Evolutionary conservation across 2,113 vertebrate genomes (phyloP), one percentile per base, ranked within the genome.

Genomic region (Corydoras maculifer): DNA sequence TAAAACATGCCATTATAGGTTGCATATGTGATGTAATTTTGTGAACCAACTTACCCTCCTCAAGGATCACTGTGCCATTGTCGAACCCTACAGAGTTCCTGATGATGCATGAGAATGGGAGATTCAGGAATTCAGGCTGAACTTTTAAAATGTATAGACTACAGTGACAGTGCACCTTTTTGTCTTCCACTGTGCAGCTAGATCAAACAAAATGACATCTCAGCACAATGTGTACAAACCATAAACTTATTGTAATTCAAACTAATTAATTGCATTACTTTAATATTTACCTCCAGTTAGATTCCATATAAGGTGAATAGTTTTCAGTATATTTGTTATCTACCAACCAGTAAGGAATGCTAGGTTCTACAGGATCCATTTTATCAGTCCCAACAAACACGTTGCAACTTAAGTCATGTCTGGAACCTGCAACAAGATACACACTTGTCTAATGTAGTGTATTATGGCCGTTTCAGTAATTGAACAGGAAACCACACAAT

Each of bases 61-160:
- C 11, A 31, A 76, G 75, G 1, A 8, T 14, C 9, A 72, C 25
- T 35, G 0, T 63, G 30, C n/a, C 64, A 51, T 4, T 62, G 62
- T 51, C 53, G 0, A 0, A 2, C 9, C 75, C 75, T 32, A 10
- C 13, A 0, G 75, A 5, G 15, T 67, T 70, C 0, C 11, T 0
- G n/a, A 58, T 29, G 0, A 11, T 0, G 32, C 75, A 76, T 9
- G 3, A 35, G 29, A 72, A 35, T 18, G 70, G 49, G 3, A 3
- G 29, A 29, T 72, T 2, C 7, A 76, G n/a, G 51, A 68, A 31
- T 29, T 68, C 35, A 0, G n/a, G 11, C 13, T 15, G 54, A 66
- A 76, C 59, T 43, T 72, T n/a, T 9, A 60, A 10, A 43, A 75
- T 70, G n/a, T 2, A 2, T 5, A 76, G 9, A 30, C 1, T 49